Base-by-base conservation (phyloP, 1,140 invertebrate species). In the Acromyrmex charruanus region DNA sequence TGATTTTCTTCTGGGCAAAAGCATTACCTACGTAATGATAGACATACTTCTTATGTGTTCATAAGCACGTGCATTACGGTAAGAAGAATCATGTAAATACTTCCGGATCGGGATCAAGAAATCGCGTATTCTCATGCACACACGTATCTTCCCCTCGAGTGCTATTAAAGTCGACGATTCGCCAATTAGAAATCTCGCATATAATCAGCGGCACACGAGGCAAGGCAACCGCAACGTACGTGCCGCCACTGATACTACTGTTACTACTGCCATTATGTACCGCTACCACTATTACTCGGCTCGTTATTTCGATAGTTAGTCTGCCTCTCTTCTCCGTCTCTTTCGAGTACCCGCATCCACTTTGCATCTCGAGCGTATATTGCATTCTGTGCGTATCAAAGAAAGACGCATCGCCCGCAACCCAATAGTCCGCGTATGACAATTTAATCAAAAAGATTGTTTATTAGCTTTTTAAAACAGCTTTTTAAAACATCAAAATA, bases 181-280 rank as follows among this genome's bases (percentile, higher is more conserved):
- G 69, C 77, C 86, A 91, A 88, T 91, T 91, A 91, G 90, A 91
- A 89, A 89, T 84, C 88, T 88, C 71, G 28, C 87, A 77, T 77
- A 49, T 77, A 49, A 85, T 53, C 77, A 72, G 53, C n/a, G 44
- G 72, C 68, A 85, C 81, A 87, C 85, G 86, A 71, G 65, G 28
- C 59, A 44, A 44, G 10, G 10, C 9, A 44, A 44, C 9, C 9
- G 39, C 39, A 28, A n/a, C 25, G 66, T 84, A 87, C 66, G 85
- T 81, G 68, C 85, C 81, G 49, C 31, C 58, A 21, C 65, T 31
- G 82, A 86, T 87, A 63, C 74, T 58, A 85, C 68, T 87, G 75
- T 90, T 87, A 87, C 61, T 69, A 25, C 59, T 79, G 88, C 55
- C 28, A 80, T 90, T 90, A 90, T 85, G 77, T 75, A 18, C 82